These are phyloP conservation scores for Diprion similis DNA, from an alignment of 1,140 invertebrate species.

Conservation along the genomic window DNA sequence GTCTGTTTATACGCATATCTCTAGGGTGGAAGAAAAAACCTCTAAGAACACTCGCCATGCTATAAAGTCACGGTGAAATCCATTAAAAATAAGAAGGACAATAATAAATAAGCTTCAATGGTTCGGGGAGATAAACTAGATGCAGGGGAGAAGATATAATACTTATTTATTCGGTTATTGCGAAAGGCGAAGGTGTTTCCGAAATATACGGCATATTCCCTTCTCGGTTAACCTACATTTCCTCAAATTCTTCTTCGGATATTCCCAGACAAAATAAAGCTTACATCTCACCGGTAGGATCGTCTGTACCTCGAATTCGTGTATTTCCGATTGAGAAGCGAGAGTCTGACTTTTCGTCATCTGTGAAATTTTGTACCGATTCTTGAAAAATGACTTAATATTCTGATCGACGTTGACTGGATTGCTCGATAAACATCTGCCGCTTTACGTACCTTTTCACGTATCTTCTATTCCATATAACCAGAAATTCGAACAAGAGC, in stretches of 20 bases:
- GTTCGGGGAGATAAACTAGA: background rate
- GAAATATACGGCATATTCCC: background rate
- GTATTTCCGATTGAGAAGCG: background rate
- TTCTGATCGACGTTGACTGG: background rate
- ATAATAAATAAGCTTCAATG: background rate
- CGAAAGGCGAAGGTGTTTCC: background rate
- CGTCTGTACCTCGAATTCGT: background rate
- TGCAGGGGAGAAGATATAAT: background rate
- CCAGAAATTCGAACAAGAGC: background rate
- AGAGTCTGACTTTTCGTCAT: background rate
- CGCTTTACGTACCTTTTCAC: background rate
- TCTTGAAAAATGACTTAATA: background rate
- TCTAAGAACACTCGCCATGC: too few relatives aligned
- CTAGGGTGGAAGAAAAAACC: too few relatives aligned
- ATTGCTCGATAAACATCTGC: background rate
- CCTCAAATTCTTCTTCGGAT: constrained; percentile 1
- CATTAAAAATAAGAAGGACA: too few relatives aligned
- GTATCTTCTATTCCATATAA: background rate
- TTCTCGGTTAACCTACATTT: constrained; percentile 12
- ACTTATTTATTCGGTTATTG: background rate
- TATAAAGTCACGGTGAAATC: too few relatives aligned
- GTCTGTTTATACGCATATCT: too few relatives aligned
- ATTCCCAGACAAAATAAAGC: background rate
- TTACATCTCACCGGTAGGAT: background rate
- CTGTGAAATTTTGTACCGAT: background rate